Evolutionary conservation across 1,140 invertebrate genomes (phyloP).

Genomic region (Parapsyche elsis): DNA sequence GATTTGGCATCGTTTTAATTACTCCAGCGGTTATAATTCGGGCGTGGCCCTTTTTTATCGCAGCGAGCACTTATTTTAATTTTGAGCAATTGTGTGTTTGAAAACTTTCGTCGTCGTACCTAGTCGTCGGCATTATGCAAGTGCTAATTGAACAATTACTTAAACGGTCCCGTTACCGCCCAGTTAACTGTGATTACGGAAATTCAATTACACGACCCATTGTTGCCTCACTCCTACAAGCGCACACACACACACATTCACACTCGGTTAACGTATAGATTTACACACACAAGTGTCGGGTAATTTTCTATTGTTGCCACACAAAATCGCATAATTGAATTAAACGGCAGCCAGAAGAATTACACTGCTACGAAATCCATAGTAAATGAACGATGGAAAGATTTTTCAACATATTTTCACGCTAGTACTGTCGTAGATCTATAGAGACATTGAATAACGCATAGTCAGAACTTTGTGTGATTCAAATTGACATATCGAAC

Average conservation of each 20-base stretch:
- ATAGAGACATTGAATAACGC: no score
- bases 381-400: no score
- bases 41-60: no score
- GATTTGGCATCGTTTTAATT: no score
- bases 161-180: constrained; percentile 35
- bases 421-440: no score
- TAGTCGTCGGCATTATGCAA: constrained; percentile 39
- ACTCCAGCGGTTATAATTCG: no score
- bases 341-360: not conserved
- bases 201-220: constrained; percentile 55
- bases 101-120: not conserved
- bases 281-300: not conserved
- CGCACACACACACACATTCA: not conserved
- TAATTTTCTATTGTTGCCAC: constrained; percentile 32
- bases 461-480: no score
- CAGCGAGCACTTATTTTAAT: not conserved
- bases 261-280: not conserved
- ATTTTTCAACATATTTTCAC: no score
- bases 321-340: constrained; percentile 29
- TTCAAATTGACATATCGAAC: no score
- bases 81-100: constrained; percentile 10
- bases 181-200: constrained; percentile 49
- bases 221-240: constrained; percentile 33
- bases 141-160: constrained; percentile 53
- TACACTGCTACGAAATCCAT: not conserved